Percentiles rank a stretch among this genome's conserved stretches.
These are phyloP conservation scores for Actias luna DNA, from an alignment of 2,888 invertebrate species.

Conservation along the genomic window DNA sequence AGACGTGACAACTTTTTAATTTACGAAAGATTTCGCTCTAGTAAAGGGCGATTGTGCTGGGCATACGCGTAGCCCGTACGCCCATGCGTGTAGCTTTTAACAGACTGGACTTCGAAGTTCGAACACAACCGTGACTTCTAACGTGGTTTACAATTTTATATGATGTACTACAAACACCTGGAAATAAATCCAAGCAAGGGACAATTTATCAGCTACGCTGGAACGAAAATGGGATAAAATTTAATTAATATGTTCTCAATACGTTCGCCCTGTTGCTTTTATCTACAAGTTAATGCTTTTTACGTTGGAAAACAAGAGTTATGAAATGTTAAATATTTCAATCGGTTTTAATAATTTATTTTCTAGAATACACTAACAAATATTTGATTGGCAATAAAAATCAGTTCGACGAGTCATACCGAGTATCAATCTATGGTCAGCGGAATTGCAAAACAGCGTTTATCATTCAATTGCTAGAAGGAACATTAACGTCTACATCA, in stretches of 20 bases:
- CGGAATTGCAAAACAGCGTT: slow-evolving; percentile 59
- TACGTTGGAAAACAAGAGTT: neutral
- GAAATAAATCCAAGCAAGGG: slow-evolving; percentile 35
- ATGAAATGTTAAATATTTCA: slow-evolving; percentile 14
- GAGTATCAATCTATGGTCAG: slow-evolving; percentile 46
- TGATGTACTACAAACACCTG: slow-evolving; percentile 42
- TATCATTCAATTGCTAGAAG: slow-evolving; percentile 66
- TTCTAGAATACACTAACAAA: slow-evolving; percentile 23
- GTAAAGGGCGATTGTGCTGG: slow-evolving; percentile 41
- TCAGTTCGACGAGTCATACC: slow-evolving; percentile 50
- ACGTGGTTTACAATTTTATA: slow-evolving; percentile 47
- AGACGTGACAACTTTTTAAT: slow-evolving; percentile 15
- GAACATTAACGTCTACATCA: slow-evolving; percentile 59
- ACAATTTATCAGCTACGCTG: slow-evolving; percentile 30
- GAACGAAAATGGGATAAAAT: slow-evolving; percentile 13
- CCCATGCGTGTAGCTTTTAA: slow-evolving; percentile 61
- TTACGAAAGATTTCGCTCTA: slow-evolving; percentile 29
- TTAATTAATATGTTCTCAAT: neutral
- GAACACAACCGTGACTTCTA: slow-evolving; percentile 56
- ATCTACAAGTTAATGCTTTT: neutral
- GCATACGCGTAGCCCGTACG: slow-evolving; percentile 54
- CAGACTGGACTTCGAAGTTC: slow-evolving; percentile 57
- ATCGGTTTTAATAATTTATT: slow-evolving; percentile 18
- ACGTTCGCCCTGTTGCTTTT: neutral
- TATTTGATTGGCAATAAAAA: slow-evolving; percentile 52